Evolutionary conservation across 2,113 vertebrate species (phyloP).

Genomic region (Coryphaenoides rupestris): DNA sequence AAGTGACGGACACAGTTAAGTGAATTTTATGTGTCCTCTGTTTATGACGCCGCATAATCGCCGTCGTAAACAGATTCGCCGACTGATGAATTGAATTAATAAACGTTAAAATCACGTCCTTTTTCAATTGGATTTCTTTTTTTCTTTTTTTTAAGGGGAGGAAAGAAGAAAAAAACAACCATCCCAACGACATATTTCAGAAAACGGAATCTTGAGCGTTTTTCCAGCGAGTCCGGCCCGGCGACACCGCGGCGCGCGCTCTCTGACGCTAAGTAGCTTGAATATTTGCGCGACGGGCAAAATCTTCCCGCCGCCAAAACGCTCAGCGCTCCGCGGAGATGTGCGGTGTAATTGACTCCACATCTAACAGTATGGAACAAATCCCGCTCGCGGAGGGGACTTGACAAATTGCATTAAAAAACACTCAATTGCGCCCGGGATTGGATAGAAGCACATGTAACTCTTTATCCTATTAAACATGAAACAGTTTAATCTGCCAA

Average conservation of each 20-base stretch:
- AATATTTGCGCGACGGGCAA: slow-evolving; percentile 77
- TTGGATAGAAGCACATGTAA: slow-evolving; percentile 78
- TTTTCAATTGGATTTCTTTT: too few species aligned
- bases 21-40: slow-evolving; percentile 44
- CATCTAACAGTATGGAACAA: slow-evolving; percentile 85
- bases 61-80: neutral
- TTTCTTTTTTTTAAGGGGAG: too few species aligned
- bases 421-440: slow-evolving; percentile 79
- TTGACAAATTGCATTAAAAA: slow-evolving; percentile 82
- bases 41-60: too few species aligned
- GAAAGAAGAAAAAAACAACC: neutral
- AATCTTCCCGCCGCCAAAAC: slow-evolving; percentile 76
- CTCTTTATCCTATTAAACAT: slow-evolving; percentile 81
- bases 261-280: slow-evolving; percentile 80
- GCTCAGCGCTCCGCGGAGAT: slow-evolving; percentile 78
- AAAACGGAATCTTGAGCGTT: slow-evolving; percentile 24
- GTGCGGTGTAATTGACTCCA: slow-evolving; percentile 81
- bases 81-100: neutral
- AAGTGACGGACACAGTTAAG: slow-evolving; percentile 59
- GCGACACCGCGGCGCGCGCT: too few species aligned
- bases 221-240: slow-evolving; percentile 53
- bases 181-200: too few species aligned
- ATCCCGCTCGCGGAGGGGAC: slow-evolving; percentile 78
- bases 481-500: slow-evolving; percentile 79
- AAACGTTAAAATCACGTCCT: too few species aligned